Conservation (phyloP, 2,113 vertebrate genomes). For the Origma solitaria region DNA sequence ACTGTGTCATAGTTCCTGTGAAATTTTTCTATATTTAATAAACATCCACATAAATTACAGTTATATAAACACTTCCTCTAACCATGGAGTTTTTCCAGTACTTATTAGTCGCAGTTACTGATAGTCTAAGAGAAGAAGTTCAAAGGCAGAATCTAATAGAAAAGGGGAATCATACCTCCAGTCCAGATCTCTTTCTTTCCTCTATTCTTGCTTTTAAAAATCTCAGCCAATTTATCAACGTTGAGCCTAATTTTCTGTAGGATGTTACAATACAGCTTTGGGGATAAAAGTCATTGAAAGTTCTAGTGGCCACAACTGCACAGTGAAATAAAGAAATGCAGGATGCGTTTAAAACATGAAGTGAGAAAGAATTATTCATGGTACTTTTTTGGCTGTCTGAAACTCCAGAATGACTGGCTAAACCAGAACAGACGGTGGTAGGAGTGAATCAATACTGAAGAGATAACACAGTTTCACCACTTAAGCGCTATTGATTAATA, state of each 20-base stretch:
- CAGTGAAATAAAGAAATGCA: neutral
- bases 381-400: neutral
- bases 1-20: slow-evolving; percentile 12
- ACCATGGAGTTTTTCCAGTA: neutral
- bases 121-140: neutral
- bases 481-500: neutral
- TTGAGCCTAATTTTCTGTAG: neutral
- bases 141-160: neutral
- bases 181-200: neutral
- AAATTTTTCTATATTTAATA: slow-evolving; percentile 33
- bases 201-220: neutral
- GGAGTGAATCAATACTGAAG: neutral
- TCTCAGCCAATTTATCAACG: neutral
- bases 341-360: neutral
- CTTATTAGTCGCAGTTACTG: neutral
- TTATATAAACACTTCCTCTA: slow-evolving; percentile 20
- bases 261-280: neutral
- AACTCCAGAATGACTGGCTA: neutral
- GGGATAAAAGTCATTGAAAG: neutral
- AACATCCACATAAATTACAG: slow-evolving; percentile 29
- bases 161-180: neutral
- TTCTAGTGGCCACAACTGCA: neutral
- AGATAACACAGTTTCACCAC: neutral
- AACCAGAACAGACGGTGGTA: neutral
- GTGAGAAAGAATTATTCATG: neutral